Conservation (phyloP, 2,113 vertebrate genomes). For the Xerus inauris region DNA sequence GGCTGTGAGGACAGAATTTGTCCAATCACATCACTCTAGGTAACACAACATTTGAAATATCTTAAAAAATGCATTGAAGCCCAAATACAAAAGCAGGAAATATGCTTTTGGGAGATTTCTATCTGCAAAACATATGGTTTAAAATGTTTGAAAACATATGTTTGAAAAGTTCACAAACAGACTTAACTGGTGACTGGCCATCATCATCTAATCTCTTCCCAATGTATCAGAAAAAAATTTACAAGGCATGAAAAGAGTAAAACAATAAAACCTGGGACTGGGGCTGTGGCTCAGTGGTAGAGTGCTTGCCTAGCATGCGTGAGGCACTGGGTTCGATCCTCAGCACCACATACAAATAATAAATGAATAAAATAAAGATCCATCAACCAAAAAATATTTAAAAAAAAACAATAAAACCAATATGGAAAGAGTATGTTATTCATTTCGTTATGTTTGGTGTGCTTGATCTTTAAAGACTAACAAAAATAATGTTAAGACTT, state of each 20-base stretch:
- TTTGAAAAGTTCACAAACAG: neutral
- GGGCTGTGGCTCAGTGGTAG: too few relatives aligned
- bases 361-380: too few relatives aligned
- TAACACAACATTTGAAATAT: neutral
- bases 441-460: neutral
- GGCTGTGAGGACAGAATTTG: neutral
- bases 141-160: neutral
- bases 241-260: neutral
- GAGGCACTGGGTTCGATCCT: too few relatives aligned
- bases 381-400: too few relatives aligned
- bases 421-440: neutral
- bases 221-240: neutral
- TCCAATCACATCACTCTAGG: neutral
- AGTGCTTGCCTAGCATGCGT: too few relatives aligned
- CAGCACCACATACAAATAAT: too few relatives aligned
- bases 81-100: neutral
- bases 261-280: too few relatives aligned
- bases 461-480: neutral
- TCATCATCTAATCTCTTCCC: neutral
- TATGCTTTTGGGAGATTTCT: neutral
- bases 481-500: slow-evolving; percentile 22
- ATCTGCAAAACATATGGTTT: neutral
- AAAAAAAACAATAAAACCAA: neutral
- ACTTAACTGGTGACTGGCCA: neutral
- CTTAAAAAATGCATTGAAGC: neutral